Conservation (phyloP, 2,113 vertebrate species). For the Polypterus senegalus region DNA sequence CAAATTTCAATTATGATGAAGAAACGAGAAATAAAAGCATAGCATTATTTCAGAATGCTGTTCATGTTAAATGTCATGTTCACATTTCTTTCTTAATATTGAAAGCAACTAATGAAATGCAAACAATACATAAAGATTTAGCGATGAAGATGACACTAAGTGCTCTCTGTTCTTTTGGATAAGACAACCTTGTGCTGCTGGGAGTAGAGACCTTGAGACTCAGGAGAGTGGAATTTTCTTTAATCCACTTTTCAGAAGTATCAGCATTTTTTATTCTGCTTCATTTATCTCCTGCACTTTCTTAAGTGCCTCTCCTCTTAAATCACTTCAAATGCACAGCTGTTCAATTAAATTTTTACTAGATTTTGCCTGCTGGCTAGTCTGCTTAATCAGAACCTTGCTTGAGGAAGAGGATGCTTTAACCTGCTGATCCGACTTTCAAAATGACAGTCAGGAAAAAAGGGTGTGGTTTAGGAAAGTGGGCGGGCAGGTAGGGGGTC, state of each 20-base stretch:
- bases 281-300: background rate
- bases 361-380: slow-evolving; percentile 12
- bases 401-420: too few species aligned
- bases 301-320: slow-evolving; percentile 18
- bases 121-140: too few species aligned
- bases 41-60: background rate
- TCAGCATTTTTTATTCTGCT: slow-evolving; percentile 16
- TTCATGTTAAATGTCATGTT: too few species aligned
- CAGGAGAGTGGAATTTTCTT: slow-evolving; percentile 11
- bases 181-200: slow-evolving; percentile 5
- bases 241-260: slow-evolving; percentile 9
- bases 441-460: too few species aligned
- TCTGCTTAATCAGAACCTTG: slow-evolving; percentile 7
- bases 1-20: background rate
- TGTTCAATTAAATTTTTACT: slow-evolving; percentile 19
- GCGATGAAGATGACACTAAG: too few species aligned
- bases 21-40: background rate
- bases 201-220: slow-evolving; percentile 1
- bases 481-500: too few species aligned
- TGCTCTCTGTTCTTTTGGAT: too few species aligned
- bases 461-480: too few species aligned
- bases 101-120: background rate
- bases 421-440: too few species aligned
- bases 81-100: background rate
- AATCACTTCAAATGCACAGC: slow-evolving; percentile 25